These are phyloP conservation scores for Eulemur albifrons DNA, from an alignment of 2,797 vertebrate genomes.

Conservation along the genomic window DNA sequence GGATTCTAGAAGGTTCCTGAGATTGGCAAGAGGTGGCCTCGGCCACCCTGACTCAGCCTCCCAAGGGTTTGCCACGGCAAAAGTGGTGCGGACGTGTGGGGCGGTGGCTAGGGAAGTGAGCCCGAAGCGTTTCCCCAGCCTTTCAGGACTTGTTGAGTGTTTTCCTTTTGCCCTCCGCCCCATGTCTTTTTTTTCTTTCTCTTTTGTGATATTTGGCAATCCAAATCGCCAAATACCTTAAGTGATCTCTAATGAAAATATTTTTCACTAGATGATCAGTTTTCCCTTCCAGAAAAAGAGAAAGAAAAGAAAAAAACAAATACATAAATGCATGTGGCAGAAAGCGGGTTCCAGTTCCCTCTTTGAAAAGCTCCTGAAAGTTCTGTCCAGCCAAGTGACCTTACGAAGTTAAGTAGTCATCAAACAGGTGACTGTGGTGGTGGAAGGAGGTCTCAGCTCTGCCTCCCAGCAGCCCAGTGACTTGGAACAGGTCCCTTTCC, in stretches of 20 bases:
- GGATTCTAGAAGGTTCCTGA: constrained; percentile 40
- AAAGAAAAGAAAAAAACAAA: neutral
- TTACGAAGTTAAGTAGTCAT: neutral
- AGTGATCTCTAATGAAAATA: constrained; percentile 74
- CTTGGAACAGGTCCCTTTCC: too few relatives aligned
- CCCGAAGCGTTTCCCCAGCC: neutral
- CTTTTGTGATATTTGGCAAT: constrained; percentile 47
- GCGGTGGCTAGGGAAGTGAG: fast-evolving
- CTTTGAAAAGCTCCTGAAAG: constrained; percentile 13
- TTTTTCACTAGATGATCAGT: constrained; percentile 60
- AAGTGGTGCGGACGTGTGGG: neutral
- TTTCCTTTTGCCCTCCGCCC: neutral
- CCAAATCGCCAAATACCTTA: constrained; percentile 48
- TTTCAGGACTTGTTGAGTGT: neutral
- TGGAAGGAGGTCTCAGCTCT: neutral
- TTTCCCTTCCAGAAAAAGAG: constrained; percentile 44
- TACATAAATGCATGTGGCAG: constrained; percentile 11
- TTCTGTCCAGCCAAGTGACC: neutral
- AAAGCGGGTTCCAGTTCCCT: neutral
- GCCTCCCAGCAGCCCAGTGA: neutral
- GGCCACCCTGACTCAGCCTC: constrained; percentile 64
- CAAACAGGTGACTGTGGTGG: neutral
- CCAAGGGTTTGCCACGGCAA: neutral
- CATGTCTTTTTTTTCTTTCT: constrained; percentile 7
- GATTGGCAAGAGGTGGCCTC: constrained; percentile 42